A percentile compares a stretch with the other conserved stretches of the same genome.
Evolutionary conservation across 2,888 invertebrate genomes (phyloP).

Genomic region (Cybosia mesomella): DNA sequence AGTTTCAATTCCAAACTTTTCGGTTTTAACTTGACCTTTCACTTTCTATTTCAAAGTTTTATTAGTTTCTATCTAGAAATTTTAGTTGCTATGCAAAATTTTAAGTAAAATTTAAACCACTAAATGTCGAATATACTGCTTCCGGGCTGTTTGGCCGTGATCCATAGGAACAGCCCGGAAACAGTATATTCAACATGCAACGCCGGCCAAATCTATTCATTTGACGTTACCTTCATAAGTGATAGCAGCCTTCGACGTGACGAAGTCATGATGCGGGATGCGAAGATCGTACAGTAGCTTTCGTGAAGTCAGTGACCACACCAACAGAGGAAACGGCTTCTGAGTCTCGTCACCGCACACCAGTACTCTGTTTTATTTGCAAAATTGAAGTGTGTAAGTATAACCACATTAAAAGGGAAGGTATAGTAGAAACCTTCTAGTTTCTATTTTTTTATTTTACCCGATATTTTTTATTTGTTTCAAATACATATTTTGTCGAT

Average conservation of each 20-base stretch:
- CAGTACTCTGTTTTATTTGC: slow-evolving; percentile 87
- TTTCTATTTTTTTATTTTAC: too few species aligned
- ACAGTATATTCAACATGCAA: too few species aligned
- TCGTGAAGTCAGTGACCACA: slow-evolving; percentile 94
- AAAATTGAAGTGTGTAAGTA: not conserved
- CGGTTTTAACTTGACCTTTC: too few species aligned
- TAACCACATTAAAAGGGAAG: not conserved
- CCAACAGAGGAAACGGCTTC: slow-evolving; percentile 95
- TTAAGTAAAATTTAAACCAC: not conserved
- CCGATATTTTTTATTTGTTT: too few species aligned
- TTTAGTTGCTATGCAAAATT: too few species aligned
- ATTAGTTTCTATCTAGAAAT: too few species aligned
- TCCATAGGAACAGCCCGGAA: too few species aligned
- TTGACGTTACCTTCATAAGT: slow-evolving; percentile 90
- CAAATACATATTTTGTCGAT: too few species aligned
- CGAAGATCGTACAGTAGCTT: slow-evolving; percentile 95
- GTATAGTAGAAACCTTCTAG: not conserved
- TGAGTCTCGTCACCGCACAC: slow-evolving; percentile 97
- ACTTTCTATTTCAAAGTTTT: too few species aligned
- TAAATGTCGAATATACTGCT: too few species aligned
- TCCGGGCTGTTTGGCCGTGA: too few species aligned
- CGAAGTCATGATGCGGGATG: slow-evolving; percentile 95
- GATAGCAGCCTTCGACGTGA: slow-evolving; percentile 94
- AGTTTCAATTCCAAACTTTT: too few species aligned
- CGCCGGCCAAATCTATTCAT: not conserved